Evolutionary conservation across 2,888 invertebrate genomes (phyloP).

Genomic region (Xylocampa areola): DNA sequence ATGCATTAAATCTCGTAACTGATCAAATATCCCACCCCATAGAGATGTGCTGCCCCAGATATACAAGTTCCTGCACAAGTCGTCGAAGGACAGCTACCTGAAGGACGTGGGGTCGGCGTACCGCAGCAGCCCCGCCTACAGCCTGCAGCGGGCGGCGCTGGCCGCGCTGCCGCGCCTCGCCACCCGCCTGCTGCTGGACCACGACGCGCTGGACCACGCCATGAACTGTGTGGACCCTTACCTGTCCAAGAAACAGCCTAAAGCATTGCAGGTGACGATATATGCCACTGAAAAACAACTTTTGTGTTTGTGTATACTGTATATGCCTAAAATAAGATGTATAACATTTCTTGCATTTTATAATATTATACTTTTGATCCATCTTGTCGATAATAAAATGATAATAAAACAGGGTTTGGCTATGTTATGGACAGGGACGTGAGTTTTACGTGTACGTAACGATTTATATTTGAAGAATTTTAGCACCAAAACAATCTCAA

Average conservation of each 20-base stretch:
- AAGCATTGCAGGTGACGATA: conserved; percentile 89
- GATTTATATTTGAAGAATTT: too few relatives aligned
- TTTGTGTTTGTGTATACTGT: too few relatives aligned
- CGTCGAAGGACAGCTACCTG: conserved; percentile 89
- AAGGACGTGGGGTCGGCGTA: conserved; percentile 90
- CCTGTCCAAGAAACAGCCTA: conserved; percentile 90
- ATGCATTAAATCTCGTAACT: too few relatives aligned
- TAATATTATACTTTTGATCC: too few relatives aligned
- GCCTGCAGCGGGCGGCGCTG: conserved; percentile 88
- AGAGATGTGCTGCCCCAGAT: conserved; percentile 92
- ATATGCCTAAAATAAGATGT: too few relatives aligned
- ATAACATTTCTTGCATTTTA: too few relatives aligned
- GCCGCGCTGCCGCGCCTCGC: conserved; percentile 83
- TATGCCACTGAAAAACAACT: neutral
- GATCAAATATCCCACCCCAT: conserved; percentile 23
- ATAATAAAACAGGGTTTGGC: too few relatives aligned
- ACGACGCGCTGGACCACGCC: conserved; percentile 76
- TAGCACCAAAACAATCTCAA: too few relatives aligned
- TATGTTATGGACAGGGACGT: too few relatives aligned
- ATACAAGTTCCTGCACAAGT: conserved; percentile 86
- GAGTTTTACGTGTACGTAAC: too few relatives aligned
- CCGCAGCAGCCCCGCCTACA: conserved; percentile 84
- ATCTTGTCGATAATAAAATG: too few relatives aligned
- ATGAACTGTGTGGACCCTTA: conserved; percentile 85
- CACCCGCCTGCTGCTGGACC: conserved; percentile 82